Percentiles rank a stretch among this genome's conserved stretches.
Conservation (phyloP, 2,888 invertebrate genomes). For the Podotricha telesiphe region DNA sequence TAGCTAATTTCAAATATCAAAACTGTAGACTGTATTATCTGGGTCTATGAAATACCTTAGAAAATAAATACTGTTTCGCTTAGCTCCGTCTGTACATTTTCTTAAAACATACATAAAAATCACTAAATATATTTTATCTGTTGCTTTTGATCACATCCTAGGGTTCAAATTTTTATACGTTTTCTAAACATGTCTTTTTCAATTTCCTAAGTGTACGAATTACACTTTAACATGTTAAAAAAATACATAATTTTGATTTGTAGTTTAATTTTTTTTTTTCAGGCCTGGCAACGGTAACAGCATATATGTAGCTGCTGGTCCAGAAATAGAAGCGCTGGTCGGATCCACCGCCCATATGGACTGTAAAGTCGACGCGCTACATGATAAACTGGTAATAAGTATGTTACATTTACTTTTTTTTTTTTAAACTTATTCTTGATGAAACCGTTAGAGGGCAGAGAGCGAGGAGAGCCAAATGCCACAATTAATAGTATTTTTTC, state of each 20-base stretch:
- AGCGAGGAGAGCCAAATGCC: neutral
- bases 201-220: too few species aligned
- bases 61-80: too few species aligned
- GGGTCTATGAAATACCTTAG: too few species aligned
- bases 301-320: conserved; percentile 74
- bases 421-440: neutral
- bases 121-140: too few species aligned
- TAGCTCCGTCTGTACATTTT: too few species aligned
- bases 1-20: too few species aligned
- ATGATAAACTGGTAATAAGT: conserved; percentile 79
- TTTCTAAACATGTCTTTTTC: too few species aligned
- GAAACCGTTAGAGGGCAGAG: neutral
- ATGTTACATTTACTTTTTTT: conserved; percentile 48
- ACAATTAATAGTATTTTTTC: neutral
- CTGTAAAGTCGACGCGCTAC: conserved; percentile 78
- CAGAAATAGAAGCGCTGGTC: conserved; percentile 75
- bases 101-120: too few species aligned
- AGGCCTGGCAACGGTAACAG: conserved; percentile 69
- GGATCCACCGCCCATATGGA: conserved; percentile 77
- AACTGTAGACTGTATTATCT: too few species aligned
- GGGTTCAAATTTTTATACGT: too few species aligned
- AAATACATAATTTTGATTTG: neutral
- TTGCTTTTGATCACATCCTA: too few species aligned
- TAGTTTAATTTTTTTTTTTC: neutral
- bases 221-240: too few species aligned